Evolutionary conservation across 2,113 vertebrate species (phyloP), one percentile per base, ranked within the genome.

Genomic region (Megaleporinus macrocephalus): DNA sequence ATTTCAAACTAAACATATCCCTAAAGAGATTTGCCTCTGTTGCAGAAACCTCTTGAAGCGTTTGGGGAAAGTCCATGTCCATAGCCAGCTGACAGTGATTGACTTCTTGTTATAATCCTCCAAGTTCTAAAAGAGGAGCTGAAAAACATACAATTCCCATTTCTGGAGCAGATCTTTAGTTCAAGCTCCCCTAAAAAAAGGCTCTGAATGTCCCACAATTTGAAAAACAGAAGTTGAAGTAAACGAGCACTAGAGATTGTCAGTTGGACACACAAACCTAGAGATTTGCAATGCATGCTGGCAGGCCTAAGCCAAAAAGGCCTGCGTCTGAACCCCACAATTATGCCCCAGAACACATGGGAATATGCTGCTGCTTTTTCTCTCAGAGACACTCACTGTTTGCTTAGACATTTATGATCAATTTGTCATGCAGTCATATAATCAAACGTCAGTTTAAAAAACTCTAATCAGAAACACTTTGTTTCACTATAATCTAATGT

Each of bases 331-430:
- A 91, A 90, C 78, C 85, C 84, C 77, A 87, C 87, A 91, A 88
- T 91, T 92, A 88, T 83, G 86, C 87, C 84, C 82, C 29, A 83
- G 76, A 69, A 62, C 69, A 78, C 73, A 78, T 75, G 83, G 74
- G 81, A 68, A 68, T 77, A 47, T 71, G 41, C 57, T 70, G 78
- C 36, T 81, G 78, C 36, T 81, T 76, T 76, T 78, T 63, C 71
- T 90, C 75, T 85, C 82, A 83, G 88, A 88, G 84, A 88, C 84
- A 87, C 73, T 87, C 66, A 30, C 68, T 83, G 79, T 89, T 90
- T 89, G 78, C 89, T 90, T 89, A 77, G 76, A 87, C 81, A 79
- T 86, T 89, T 76, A 84, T 89, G 86, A 90, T 89, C 86, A 84
- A 84, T 80, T 87, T 86, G 77, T 90, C 75, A 87, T 72, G 82